Percentiles rank a stretch among this genome's conserved stretches.
Conservation (phyloP, 2,888 invertebrate species). For the Cheilosia scutellata region DNA sequence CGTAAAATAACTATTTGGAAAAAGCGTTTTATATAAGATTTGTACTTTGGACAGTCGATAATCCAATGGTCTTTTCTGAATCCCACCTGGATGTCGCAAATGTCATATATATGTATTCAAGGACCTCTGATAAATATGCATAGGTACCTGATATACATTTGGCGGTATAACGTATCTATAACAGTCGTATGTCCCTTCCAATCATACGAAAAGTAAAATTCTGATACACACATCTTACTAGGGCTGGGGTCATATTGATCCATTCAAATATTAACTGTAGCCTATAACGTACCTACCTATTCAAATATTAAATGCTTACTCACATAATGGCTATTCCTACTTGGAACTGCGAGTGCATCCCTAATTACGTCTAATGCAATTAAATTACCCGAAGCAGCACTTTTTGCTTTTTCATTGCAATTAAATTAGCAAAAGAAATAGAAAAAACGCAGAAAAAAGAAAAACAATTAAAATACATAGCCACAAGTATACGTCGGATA, state of each 20-base stretch:
- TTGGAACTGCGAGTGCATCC: conserved; percentile 17
- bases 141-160: no score
- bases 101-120: no score
- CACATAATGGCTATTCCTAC: not conserved
- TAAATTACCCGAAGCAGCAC: conserved; percentile 44
- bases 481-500: conserved; percentile 29
- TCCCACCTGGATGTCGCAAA: no score
- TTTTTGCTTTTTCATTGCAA: conserved; percentile 53
- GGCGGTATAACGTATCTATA: no score
- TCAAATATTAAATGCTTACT: not conserved
- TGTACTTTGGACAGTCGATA: no score
- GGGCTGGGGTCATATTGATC: not conserved
- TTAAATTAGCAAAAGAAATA: conserved; percentile 52
- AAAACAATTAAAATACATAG: conserved; percentile 15
- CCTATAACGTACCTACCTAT: not conserved
- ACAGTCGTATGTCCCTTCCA: no score
- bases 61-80: no score
- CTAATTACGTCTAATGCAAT: conserved; percentile 52
- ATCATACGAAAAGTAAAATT: no score
- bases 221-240: no score
- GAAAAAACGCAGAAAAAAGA: not conserved
- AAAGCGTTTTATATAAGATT: no score
- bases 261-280: not conserved
- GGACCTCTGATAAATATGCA: no score
- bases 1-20: no score